Evolutionary conservation across 2,888 invertebrate genomes (phyloP), one percentile per base, ranked within the genome.

Genomic region (Standfussiana lucernea): DNA sequence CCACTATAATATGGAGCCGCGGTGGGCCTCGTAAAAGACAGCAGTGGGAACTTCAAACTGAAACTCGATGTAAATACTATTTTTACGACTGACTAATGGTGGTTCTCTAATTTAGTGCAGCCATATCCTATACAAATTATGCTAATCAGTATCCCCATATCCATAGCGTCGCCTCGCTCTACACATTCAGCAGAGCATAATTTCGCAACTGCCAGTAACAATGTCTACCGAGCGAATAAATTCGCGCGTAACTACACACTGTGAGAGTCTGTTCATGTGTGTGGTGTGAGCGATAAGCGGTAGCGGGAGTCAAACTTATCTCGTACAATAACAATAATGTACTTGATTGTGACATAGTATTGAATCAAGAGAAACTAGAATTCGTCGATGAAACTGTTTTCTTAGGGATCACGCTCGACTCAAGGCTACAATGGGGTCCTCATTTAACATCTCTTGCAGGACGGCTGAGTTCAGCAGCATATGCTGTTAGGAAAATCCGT

Each of bases 211-310:
- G 28, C 64, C 40, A 73, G 61, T 87, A 89, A 92, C 91, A 92
- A 91, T 90, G 90, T 91, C 92, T 90, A 89, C 90, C 88, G 90
- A 90, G 91, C 90, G 90, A 91, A 93, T 93, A 93, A 93, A 92
- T 93, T 91, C 88, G 88, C 90, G 88, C 88, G 90, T 92, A 90
- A 91, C 89, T 56, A 90, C 91, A 71, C 88, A 87, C 88, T 79
- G 82, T 84, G 87, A 42, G 68, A 80, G 82, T 89, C 80, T 89
- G 91, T 91, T 91, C 91, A 90, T 21, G 77, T 13, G 75, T 82
- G 74, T 82, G 88, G 85, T 74, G 53, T 75, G 81, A 89, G 75
- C 66, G 40, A 80, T 4, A 64, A 81, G 88, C 80, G 66, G 37
- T 32, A 81, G 80, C 83, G 77, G 45, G 7, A 8, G 5, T 24